Percentiles rank a stretch among this genome's conserved stretches.
These are phyloP conservation scores for Zonitis immaculata DNA, from an alignment of 2,888 invertebrate genomes.

Conservation along the genomic window DNA sequence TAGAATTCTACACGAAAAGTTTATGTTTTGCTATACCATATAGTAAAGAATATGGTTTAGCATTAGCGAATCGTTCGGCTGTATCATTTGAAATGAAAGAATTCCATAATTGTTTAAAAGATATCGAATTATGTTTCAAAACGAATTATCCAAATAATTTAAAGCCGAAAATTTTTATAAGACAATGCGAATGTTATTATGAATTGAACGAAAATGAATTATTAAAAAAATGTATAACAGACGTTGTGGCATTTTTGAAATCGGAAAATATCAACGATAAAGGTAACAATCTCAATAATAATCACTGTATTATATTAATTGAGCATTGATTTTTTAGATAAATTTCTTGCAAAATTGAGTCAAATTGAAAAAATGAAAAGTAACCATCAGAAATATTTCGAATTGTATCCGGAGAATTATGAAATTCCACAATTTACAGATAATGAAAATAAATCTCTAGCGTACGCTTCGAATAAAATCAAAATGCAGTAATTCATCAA, in stretches of 20 bases:
- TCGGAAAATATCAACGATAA: conserved; percentile 30
- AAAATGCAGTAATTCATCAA: conserved; percentile 42
- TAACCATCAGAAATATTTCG: conserved; percentile 21
- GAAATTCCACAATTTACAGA: conserved; percentile 48
- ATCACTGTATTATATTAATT: neutral
- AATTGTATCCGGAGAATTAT: conserved; percentile 28
- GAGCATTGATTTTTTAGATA: conserved; percentile 26
- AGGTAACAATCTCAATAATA: conserved; percentile 20
- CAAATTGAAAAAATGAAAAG: conserved; percentile 35
- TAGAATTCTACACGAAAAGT: conserved; percentile 60
- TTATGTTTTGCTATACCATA: conserved; percentile 55
- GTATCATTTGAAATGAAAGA: conserved; percentile 56
- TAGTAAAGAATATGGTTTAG: conserved; percentile 57
- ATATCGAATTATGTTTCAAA: conserved; percentile 58
- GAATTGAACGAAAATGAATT: conserved; percentile 47
- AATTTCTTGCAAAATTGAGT: conserved; percentile 35
- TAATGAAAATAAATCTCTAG: conserved; percentile 53
- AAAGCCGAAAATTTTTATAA: conserved; percentile 60
- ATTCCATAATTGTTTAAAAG: conserved; percentile 60
- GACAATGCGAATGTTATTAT: conserved; percentile 61
- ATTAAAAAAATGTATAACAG: conserved; percentile 32
- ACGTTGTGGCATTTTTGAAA: conserved; percentile 29
- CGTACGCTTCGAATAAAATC: conserved; percentile 54
- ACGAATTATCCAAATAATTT: conserved; percentile 60
- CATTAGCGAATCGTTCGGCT: conserved; percentile 67